Conservation (phyloP, 30 jellyfish, hydroid and myxozoan species). For the Turritopsis dohrnii region DNA sequence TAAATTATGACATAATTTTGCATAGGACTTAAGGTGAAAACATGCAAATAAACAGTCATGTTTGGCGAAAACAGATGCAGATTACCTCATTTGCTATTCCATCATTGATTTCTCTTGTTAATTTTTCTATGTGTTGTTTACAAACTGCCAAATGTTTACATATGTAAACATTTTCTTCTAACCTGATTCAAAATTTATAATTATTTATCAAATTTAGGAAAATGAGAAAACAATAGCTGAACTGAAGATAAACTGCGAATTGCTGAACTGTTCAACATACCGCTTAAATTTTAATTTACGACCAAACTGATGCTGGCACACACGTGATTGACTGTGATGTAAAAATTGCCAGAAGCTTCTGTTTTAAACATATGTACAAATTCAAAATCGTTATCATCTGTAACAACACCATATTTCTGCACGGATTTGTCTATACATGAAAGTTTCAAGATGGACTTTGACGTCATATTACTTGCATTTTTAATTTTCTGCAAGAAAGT, state of each 20-base stretch:
- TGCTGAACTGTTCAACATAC: background rate
- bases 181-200: too few relatives aligned
- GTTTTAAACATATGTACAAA: too few relatives aligned
- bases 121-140: background rate
- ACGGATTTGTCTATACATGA: too few relatives aligned
- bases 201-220: too few relatives aligned
- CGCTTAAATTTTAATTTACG: background rate
- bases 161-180: background rate
- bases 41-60: background rate
- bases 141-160: conserved; percentile 4
- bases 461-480: too few relatives aligned
- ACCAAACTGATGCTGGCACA: background rate
- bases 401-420: too few relatives aligned
- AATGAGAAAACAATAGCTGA: background rate
- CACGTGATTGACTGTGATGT: too few relatives aligned
- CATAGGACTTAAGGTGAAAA: background rate
- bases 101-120: background rate
- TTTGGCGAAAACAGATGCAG: background rate
- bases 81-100: background rate
- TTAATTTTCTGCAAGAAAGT: too few relatives aligned
- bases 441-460: too few relatives aligned
- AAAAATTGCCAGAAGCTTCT: too few relatives aligned
- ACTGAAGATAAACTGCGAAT: background rate
- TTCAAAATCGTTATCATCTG: too few relatives aligned
- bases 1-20: background rate